Evolutionary conservation across 2,797 vertebrate genomes (phyloP).

Genomic region (Leptodactylus fallax): DNA sequence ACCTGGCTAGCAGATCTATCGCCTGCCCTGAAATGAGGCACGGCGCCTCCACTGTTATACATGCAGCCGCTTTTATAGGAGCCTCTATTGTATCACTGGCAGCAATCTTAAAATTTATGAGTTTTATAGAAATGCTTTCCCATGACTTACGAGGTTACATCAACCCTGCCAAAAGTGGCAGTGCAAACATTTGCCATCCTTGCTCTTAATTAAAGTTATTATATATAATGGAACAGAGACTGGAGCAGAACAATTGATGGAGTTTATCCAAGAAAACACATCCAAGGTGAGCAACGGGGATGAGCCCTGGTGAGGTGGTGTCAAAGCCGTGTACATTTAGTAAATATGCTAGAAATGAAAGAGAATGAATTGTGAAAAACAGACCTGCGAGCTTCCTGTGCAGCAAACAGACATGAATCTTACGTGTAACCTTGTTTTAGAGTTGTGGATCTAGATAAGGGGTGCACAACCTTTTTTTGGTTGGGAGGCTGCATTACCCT

Average conservation of each 20-base stretch:
- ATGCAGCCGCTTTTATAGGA: neutral
- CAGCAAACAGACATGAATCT: neutral
- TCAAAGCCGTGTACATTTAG: neutral
- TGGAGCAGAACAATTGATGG: neutral
- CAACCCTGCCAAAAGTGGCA: neutral
- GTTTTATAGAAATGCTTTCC: neutral
- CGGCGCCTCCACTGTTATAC: neutral
- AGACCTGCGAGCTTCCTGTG: neutral
- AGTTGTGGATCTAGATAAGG: neutral
- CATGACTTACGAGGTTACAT: constrained; percentile 4
- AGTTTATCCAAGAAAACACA: neutral
- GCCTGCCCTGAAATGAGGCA: neutral
- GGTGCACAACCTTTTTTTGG: too few relatives aligned
- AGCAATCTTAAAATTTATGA: neutral
- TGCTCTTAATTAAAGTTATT: neutral
- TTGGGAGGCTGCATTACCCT: too few relatives aligned
- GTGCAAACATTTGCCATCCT: constrained; percentile 1
- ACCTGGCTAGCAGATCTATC: neutral
- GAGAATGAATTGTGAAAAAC: neutral
- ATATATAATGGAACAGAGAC: neutral
- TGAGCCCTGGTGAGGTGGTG: neutral
- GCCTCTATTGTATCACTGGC: constrained; percentile 11
- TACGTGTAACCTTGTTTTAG: neutral
- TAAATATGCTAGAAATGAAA: neutral
- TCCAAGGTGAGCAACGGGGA: neutral